Conservation (phyloP, 2,888 invertebrate genomes). For the Alsophila aescularia region DNA sequence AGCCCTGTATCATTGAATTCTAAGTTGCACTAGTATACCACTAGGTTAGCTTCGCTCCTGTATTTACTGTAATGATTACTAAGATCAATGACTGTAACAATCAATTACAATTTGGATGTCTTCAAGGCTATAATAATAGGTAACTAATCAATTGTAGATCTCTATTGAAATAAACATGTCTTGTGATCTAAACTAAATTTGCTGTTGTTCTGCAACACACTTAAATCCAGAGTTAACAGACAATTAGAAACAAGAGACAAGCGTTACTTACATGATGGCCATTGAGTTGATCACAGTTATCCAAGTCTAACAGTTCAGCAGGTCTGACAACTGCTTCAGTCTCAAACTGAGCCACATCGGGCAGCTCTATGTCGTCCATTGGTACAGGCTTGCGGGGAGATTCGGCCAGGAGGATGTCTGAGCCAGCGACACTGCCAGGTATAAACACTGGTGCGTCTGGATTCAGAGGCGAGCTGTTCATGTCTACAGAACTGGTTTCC, state of each 20-base stretch:
- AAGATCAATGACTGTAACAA: too few relatives aligned
- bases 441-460: constrained; percentile 95
- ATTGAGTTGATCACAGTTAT: constrained; percentile 82
- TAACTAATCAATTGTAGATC: too few relatives aligned
- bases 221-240: too few relatives aligned
- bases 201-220: too few relatives aligned
- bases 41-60: too few relatives aligned
- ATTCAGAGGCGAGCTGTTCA: constrained; percentile 92
- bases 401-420: constrained; percentile 85
- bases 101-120: too few relatives aligned
- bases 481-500: constrained; percentile 83
- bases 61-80: too few relatives aligned
- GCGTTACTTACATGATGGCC: constrained; percentile 80
- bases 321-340: constrained; percentile 86
- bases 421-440: constrained; percentile 84
- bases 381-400: constrained; percentile 89
- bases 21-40: too few relatives aligned
- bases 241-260: constrained; percentile 13
- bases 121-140: too few relatives aligned
- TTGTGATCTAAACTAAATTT: too few relatives aligned
- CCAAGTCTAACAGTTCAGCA: constrained; percentile 82
- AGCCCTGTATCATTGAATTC: too few relatives aligned
- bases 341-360: constrained; percentile 86
- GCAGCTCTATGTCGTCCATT: constrained; percentile 86
- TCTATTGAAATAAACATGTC: too few relatives aligned